Conservation (phyloP, 1,140 invertebrate genomes). For the Drosophila pandora region DNA sequence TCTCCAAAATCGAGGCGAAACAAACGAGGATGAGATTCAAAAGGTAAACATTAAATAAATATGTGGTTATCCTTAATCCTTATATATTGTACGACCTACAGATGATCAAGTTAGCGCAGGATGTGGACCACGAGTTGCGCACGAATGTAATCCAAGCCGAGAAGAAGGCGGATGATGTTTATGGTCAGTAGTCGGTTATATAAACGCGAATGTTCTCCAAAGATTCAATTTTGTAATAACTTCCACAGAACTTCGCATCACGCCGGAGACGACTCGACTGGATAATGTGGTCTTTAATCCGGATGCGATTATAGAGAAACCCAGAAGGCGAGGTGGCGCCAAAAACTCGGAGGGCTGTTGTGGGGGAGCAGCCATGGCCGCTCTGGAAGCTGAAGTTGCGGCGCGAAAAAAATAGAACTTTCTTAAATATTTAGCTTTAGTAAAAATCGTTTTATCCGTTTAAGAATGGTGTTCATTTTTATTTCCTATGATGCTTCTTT, state of each 20-base stretch:
- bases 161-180: conserved; percentile 63
- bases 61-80: background rate
- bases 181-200: conserved; percentile 55
- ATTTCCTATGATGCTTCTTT: conserved; percentile 57
- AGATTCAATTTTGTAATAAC: background rate
- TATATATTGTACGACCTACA: conserved; percentile 7
- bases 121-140: conserved; percentile 73
- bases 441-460: conserved; percentile 34
- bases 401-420: conserved; percentile 51
- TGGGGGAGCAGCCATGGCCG: conserved; percentile 59
- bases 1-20: conserved; percentile 60
- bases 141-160: conserved; percentile 79
- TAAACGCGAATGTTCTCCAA: conserved; percentile 34
- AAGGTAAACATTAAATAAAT: conserved; percentile 45
- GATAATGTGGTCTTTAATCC: conserved; percentile 78
- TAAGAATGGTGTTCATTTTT: conserved; percentile 29
- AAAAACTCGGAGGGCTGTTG: conserved; percentile 55
- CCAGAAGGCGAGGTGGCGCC: conserved; percentile 32
- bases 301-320: conserved; percentile 63
- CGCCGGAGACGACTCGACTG: conserved; percentile 68
- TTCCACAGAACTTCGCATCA: conserved; percentile 67
- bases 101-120: conserved; percentile 74
- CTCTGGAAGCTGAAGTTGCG: conserved; percentile 40
- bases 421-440: conserved; percentile 23
- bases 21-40: conserved; percentile 64